A percentile compares a stretch with the other conserved stretches of the same genome.
Conservation (phyloP, 2,113 vertebrate genomes). For the Elephas maximus region DNA sequence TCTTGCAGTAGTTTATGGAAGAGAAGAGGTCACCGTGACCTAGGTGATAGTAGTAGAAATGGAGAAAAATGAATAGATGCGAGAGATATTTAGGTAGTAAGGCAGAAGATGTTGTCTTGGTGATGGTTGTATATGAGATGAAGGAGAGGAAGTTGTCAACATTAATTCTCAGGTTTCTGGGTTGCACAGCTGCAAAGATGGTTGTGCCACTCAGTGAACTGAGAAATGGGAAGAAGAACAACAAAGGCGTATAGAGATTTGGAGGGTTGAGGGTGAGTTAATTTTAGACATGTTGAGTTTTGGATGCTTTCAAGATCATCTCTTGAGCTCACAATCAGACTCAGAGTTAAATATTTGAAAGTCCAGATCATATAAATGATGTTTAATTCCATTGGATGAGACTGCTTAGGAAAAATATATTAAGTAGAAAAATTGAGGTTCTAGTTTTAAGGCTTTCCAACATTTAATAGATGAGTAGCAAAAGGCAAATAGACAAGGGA, state of each 20-base stretch:
- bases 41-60: background rate
- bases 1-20: background rate
- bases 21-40: background rate
- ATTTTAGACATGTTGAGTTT: background rate
- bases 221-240: background rate
- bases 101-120: background rate
- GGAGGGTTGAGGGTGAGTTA: background rate
- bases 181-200: accelerated
- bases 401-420: background rate
- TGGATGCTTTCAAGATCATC: background rate
- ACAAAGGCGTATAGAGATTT: background rate
- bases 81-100: background rate
- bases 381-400: background rate
- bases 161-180: background rate
- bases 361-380: background rate
- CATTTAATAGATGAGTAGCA: background rate
- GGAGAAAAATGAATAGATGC: background rate
- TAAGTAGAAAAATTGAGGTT: background rate
- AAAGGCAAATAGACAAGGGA: background rate
- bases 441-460: background rate
- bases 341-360: background rate
- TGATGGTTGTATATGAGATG: background rate
- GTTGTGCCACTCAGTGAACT: background rate
- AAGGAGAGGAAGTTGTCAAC: background rate
- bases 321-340: background rate